These are phyloP conservation scores for Acanthisitta chloris DNA, from an alignment of 2,113 vertebrate species.

Conservation along the genomic window DNA sequence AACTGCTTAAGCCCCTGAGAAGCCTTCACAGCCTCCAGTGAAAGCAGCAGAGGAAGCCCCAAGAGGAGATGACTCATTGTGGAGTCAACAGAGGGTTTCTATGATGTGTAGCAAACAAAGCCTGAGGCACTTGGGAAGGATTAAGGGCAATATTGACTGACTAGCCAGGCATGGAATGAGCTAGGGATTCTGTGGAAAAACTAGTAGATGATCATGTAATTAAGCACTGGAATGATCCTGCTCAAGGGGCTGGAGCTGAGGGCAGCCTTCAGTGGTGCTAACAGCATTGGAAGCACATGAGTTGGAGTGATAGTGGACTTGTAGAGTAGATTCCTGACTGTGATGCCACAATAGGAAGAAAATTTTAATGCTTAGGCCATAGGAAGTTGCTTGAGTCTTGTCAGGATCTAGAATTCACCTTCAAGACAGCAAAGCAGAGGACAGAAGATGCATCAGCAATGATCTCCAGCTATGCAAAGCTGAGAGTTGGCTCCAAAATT, in stretches of 20 bases:
- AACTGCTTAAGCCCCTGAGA: not conserved
- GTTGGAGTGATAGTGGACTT: not conserved
- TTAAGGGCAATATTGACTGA: constrained; percentile 42
- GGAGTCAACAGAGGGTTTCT: not conserved
- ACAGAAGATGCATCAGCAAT: not conserved
- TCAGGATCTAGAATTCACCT: not conserved
- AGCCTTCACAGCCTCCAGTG: not conserved
- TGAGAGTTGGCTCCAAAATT: not conserved
- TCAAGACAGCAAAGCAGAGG: not conserved
- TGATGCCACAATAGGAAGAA: not conserved
- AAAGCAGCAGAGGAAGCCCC: not conserved
- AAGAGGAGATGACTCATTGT: constrained; percentile 11
- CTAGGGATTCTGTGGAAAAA: constrained; percentile 36
- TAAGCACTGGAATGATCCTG: constrained; percentile 18
- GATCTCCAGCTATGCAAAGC: not conserved
- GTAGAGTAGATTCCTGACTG: not conserved
- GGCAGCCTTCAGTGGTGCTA: not conserved
- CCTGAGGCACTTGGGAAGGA: not conserved
- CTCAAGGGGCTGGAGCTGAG: not conserved
- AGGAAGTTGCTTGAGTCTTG: not conserved
- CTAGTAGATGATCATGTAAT: constrained; percentile 12
- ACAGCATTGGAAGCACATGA: not conserved
- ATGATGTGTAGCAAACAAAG: constrained; percentile 13
- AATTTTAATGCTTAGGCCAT: not conserved
- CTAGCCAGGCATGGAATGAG: constrained; percentile 25